Evolutionary conservation across 2,797 vertebrate genomes (phyloP), one percentile per base, ranked within the genome.

Genomic region (Enteromius treurensis): DNA sequence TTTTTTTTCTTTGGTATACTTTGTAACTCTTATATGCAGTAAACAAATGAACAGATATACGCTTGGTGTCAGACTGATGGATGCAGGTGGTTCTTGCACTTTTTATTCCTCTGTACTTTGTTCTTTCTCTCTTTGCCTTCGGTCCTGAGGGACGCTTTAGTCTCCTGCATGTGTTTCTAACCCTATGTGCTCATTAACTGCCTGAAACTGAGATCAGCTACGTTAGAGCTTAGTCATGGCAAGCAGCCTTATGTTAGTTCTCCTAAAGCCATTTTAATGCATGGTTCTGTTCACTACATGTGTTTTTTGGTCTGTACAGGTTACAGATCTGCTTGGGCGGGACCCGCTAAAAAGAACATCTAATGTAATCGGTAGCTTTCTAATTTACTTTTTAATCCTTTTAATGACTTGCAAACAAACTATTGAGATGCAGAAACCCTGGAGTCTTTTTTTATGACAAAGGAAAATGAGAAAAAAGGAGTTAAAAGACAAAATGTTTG

Each of bases 261-360:
- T 90, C 65, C 84, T 87, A 87, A 88, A 90, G 90, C 91, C 91
- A 87, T 90, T 92, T 92, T 74, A 88, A 81, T 88, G 85, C 87
- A 86, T 89, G 87, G 89, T 92, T 91, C 82, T 17, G 1, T 91
- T 90, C 83, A 80, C 89, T 89, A 23, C 82, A 51, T 53, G 26
- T 85, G 69, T 77, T 64, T 89, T 32, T 8, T 84, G 34, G 90
- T 95, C 95, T 96, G 93, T 93, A 90, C 94, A 87, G 95, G 94
- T 90, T 96, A 91, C 94, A 96, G 94, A 94, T 89, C 58, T 87
- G 49, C 51, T 88, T 93, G 95, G 96, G 95, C 95, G 90, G 96
- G 96, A 92, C 93, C 95, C 96, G 91, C 88, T 92, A 87, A 91
- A 92, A 90, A 91, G 87, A 90, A 87, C 84, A 82, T 82, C 77